A percentile compares a stretch with the other conserved stretches of the same genome.
phyloP scores from a whole-genome alignment of 2,797 vertebrate species.

The Cheirogaleus major region DNA sequence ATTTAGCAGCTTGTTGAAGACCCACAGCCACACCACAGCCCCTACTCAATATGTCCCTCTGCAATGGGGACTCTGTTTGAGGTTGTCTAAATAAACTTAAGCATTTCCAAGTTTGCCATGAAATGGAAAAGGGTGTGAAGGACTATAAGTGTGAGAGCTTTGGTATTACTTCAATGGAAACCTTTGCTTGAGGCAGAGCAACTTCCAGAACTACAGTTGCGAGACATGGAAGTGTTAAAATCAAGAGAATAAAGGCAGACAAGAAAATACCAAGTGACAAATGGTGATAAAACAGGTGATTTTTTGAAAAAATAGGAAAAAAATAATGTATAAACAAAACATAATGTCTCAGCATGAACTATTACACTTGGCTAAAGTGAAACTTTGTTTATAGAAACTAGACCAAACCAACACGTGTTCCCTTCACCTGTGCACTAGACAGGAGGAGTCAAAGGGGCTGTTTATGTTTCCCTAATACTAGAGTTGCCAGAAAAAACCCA shows the following conservation, averaged over 20 bases:
- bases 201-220: neutral
- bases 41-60: neutral
- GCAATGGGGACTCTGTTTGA: neutral
- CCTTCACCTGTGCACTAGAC: neutral
- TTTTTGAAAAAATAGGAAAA: neutral
- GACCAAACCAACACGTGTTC: neutral
- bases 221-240: neutral
- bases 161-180: neutral
- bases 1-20: neutral
- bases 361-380: neutral
- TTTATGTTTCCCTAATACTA: neutral
- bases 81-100: neutral
- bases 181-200: neutral
- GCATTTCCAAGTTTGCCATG: neutral
- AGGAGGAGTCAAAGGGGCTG: neutral
- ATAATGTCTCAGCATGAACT: neutral
- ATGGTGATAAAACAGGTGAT: neutral
- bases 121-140: neutral
- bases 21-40: neutral
- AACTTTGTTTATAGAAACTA: neutral
- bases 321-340: constrained; percentile 13
- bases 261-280: neutral
- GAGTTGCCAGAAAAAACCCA: neutral
- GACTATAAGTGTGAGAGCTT: neutral
- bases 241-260: neutral